These are phyloP conservation scores for Psittacula derbiana DNA, from an alignment of 2,797 vertebrate species.

Conservation along the genomic window DNA sequence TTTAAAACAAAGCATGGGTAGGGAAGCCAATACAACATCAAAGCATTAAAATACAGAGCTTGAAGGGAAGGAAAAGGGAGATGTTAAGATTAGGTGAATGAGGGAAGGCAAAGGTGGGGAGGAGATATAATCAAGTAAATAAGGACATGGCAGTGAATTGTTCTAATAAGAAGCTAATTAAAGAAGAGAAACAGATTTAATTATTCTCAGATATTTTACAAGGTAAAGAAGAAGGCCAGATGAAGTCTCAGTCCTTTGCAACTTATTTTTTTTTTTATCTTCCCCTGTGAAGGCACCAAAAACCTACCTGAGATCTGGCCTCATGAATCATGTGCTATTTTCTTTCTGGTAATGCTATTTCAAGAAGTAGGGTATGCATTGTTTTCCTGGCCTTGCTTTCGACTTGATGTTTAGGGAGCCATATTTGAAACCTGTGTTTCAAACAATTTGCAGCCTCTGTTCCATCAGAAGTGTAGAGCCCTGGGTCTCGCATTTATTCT, in stretches of 20 bases:
- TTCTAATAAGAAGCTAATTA: conserved; percentile 53
- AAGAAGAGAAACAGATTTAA: conserved; percentile 32
- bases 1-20: conserved; percentile 13
- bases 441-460: neutral
- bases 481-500: fast-evolving
- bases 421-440: neutral
- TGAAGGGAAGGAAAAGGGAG: conserved; percentile 54
- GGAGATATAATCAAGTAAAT: conserved; percentile 52
- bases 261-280: neutral
- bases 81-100: conserved; percentile 55
- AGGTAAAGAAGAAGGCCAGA: neutral
- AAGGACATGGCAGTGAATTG: conserved; percentile 36
- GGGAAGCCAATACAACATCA: conserved; percentile 43
- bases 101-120: conserved; percentile 59
- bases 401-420: neutral
- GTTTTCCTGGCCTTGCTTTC: neutral
- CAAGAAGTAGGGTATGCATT: neutral
- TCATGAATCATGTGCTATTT: neutral
- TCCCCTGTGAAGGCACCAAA: neutral
- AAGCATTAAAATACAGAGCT: conserved; percentile 54
- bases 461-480: neutral
- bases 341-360: neutral
- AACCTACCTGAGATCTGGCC: neutral
- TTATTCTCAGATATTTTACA: conserved; percentile 27
- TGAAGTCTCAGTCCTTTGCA: neutral